These are phyloP conservation scores for Drosophila ercepeae DNA, from an alignment of 1,140 invertebrate genomes.

Conservation along the genomic window DNA sequence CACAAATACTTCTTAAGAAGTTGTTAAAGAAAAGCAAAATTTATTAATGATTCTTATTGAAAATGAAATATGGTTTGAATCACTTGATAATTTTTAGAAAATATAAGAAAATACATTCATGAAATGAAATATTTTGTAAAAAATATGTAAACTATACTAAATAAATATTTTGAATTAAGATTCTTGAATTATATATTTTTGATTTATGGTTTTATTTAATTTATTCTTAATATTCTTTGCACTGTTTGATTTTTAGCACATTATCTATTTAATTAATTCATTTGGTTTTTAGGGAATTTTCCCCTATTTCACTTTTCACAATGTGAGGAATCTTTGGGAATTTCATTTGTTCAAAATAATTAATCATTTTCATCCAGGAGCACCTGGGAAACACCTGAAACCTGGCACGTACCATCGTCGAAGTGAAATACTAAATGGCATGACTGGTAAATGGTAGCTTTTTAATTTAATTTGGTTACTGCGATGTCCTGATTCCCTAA, in stretches of 20 bases:
- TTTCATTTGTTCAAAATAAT: conserved; percentile 2
- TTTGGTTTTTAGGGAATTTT: not conserved
- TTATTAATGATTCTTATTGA: no score
- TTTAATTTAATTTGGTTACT: conserved; percentile 21
- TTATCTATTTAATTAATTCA: not conserved
- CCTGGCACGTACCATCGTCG: conserved; percentile 29
- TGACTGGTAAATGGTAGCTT: conserved; percentile 1
- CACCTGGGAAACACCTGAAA: not conserved
- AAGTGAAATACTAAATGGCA: conserved; percentile 2
- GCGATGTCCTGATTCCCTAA: conserved; percentile 27
- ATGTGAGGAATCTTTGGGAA: conserved; percentile 3
- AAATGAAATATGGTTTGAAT: no score
- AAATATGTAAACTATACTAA: no score
- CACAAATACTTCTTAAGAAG: no score
- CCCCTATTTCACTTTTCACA: conserved; percentile 6
- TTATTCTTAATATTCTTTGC: conserved; percentile 7
- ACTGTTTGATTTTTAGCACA: conserved; percentile 15
- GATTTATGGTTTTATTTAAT: not conserved
- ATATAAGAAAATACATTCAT: no score
- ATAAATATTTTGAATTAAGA: no score
- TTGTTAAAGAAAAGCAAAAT: no score
- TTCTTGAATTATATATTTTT: no score
- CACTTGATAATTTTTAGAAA: no score
- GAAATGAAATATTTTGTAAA: no score
- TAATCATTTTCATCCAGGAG: not conserved